A percentile compares a stretch with the other conserved stretches of the same genome.
Conservation (phyloP, 2,797 vertebrate genomes). For the Poeciliopsis gracilis region DNA sequence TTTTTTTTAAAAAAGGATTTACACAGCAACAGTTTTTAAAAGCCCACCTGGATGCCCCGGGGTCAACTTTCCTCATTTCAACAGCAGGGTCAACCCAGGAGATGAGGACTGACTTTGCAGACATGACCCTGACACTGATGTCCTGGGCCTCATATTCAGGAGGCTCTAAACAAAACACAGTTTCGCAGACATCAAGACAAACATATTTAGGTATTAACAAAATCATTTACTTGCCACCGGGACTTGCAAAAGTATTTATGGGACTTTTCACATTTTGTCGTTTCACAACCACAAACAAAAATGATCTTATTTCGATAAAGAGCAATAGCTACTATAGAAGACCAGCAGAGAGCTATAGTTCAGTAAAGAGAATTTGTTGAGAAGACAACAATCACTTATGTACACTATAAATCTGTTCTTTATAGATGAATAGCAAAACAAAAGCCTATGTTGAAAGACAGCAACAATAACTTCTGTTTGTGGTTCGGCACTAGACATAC, state of each 20-base stretch:
- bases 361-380: neutral
- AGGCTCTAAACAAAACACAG: conserved; percentile 82
- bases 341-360: neutral
- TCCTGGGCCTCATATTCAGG: conserved; percentile 87
- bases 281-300: neutral
- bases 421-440: neutral
- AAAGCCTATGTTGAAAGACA: neutral
- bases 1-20: neutral
- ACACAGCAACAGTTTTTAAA: conserved; percentile 11
- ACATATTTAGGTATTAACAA: neutral
- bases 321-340: neutral
- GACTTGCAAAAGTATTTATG: neutral
- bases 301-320: neutral
- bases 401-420: neutral
- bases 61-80: conserved; percentile 84
- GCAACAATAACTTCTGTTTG: neutral
- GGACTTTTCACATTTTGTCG: neutral
- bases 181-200: conserved; percentile 27
- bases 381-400: neutral
- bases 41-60: conserved; percentile 71
- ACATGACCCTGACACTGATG: conserved; percentile 92
- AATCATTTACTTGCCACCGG: neutral
- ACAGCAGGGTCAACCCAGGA: conserved; percentile 91
- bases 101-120: conserved; percentile 93
- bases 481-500: neutral